Conservation (phyloP, 2,888 invertebrate genomes). For the Spisula solida region DNA sequence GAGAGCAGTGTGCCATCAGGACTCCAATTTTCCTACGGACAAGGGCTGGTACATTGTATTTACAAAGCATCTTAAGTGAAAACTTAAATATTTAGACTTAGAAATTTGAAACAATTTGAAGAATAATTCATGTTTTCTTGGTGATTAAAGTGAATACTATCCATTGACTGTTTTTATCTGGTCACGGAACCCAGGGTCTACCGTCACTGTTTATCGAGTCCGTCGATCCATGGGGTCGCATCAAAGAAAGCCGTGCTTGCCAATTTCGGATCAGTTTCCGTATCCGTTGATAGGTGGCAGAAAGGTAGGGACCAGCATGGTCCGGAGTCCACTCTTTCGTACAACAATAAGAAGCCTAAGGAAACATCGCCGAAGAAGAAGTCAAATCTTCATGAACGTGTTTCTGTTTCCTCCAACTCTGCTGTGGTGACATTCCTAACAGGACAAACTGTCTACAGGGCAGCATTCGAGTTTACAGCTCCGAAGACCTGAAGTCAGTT, state of each 20-base stretch:
- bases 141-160: too few species aligned
- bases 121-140: too few species aligned
- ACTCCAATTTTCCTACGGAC: not conserved
- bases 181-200: not conserved
- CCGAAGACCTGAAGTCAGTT: not conserved
- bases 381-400: not conserved
- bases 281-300: not conserved
- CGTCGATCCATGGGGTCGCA: not conserved
- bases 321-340: not conserved
- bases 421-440: not conserved
- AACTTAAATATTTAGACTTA: too few species aligned
- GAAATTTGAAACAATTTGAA: too few species aligned
- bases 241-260: not conserved
- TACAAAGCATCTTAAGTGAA: too few species aligned
- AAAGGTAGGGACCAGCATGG: conserved; percentile 4
- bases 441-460: not conserved
- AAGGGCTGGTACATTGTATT: too few species aligned
- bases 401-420: not conserved
- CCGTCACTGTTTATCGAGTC: not conserved
- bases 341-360: not conserved
- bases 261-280: not conserved
- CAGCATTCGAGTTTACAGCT: not conserved
- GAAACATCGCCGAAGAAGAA: not conserved
- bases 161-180: not conserved
- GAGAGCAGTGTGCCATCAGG: not conserved